These are phyloP conservation scores for Alviniconcha marisindica DNA, from an alignment of 1,140 invertebrate species.

Conservation along the genomic window DNA sequence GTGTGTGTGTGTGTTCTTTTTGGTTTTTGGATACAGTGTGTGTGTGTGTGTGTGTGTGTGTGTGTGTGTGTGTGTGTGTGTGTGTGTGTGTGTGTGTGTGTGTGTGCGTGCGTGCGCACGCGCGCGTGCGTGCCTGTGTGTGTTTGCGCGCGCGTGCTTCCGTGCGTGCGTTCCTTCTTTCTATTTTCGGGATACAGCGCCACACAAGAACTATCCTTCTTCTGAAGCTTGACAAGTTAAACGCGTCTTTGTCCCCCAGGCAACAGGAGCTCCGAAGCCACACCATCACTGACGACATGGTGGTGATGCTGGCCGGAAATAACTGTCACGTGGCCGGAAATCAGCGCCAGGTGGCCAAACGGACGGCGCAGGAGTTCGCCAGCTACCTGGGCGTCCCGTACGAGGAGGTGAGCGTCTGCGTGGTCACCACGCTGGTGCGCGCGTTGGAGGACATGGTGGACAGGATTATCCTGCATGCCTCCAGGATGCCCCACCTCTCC, in stretches of 20 bases:
- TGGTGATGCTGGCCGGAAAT: constrained; percentile 11
- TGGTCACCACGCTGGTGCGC: neutral
- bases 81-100: too few relatives aligned
- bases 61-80: too few relatives aligned
- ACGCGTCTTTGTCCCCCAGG: neutral
- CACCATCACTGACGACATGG: constrained; percentile 18
- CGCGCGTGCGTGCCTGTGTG: neutral
- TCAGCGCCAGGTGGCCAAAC: neutral
- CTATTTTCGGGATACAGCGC: neutral
- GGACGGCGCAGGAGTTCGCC: constrained; percentile 18
- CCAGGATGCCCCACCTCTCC: neutral
- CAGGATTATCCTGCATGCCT: constrained; percentile 26
- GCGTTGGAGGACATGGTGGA: constrained; percentile 25
- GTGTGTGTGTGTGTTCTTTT: too few relatives aligned
- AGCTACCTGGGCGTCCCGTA: constrained; percentile 6
- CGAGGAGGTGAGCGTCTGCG: constrained; percentile 11
- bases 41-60: too few relatives aligned
- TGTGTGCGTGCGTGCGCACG: too few relatives aligned
- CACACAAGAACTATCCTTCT: neutral
- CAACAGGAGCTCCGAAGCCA: neutral
- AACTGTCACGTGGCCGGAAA: constrained; percentile 20
- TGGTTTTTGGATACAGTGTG: too few relatives aligned
- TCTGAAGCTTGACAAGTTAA: neutral
- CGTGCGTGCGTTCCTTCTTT: neutral
- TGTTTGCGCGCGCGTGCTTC: neutral